These are phyloP conservation scores for Eulacestoma nigropectus DNA, from an alignment of 2,113 vertebrate species.

Conservation along the genomic window DNA sequence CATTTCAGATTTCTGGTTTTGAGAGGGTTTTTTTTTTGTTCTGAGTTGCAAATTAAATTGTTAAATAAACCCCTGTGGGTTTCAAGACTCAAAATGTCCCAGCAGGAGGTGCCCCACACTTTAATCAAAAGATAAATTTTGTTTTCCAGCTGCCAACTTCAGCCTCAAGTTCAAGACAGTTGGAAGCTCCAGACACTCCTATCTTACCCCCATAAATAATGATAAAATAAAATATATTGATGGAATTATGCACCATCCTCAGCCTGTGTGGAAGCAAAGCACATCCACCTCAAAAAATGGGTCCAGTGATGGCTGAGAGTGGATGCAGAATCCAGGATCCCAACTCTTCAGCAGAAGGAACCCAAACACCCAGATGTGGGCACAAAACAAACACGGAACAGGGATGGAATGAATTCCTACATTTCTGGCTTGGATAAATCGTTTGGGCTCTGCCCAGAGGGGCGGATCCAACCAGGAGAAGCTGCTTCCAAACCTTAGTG, in stretches of 20 bases:
- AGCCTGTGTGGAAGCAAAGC: background rate
- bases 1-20: background rate
- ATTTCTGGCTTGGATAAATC: background rate
- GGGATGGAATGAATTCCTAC: background rate
- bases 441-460: background rate
- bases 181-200: background rate
- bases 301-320: background rate
- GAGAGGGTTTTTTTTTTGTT: background rate
- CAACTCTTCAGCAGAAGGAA: background rate
- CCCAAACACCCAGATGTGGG: background rate
- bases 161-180: background rate
- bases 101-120: background rate
- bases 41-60: background rate
- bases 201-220: background rate
- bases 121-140: background rate
- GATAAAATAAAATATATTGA: background rate
- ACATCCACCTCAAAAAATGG: background rate
- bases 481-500: background rate
- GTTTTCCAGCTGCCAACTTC: background rate
- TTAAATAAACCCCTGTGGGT: background rate
- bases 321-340: background rate
- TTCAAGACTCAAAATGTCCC: background rate
- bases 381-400: fast-evolving
- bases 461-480: background rate
- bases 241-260: background rate